A percentile compares a stretch with the other conserved stretches of the same genome.
Evolutionary conservation across 2,113 vertebrate genomes (phyloP).

Genomic region (Setophaga petechia): DNA sequence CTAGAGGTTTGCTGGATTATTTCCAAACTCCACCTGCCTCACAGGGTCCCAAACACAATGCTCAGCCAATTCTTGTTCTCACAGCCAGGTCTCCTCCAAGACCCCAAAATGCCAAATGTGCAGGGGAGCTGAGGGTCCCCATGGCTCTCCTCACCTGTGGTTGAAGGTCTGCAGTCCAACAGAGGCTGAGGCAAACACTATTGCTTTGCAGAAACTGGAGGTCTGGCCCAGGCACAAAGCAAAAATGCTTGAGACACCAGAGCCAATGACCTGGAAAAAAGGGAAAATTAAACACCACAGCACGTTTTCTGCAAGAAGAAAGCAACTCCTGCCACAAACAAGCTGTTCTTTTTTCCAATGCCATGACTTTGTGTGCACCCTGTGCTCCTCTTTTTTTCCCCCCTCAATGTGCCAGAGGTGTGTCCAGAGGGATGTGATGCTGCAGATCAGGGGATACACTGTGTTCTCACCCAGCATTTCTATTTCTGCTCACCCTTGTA

Average conservation of each 20-base stretch:
- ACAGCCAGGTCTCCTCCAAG: rapidly evolving
- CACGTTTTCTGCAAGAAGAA: background rate
- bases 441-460: background rate
- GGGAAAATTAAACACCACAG: background rate
- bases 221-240: constrained; percentile 87
- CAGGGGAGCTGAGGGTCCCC: background rate
- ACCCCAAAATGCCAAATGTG: rapidly evolving
- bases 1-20: background rate
- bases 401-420: background rate
- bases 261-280: constrained; percentile 85
- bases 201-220: constrained; percentile 82
- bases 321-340: background rate
- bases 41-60: rapidly evolving
- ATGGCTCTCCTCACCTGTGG: constrained; percentile 80
- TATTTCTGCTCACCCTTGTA: background rate
- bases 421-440: background rate
- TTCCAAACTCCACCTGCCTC: background rate
- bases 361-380: background rate
- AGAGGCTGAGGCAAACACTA: constrained; percentile 87
- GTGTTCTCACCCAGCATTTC: background rate
- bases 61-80: background rate
- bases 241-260: constrained; percentile 89
- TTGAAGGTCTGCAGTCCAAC: constrained; percentile 94
- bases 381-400: background rate
- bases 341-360: background rate